Evolutionary conservation across 2,797 vertebrate species (phyloP).

Genomic region (Mycteria americana): DNA sequence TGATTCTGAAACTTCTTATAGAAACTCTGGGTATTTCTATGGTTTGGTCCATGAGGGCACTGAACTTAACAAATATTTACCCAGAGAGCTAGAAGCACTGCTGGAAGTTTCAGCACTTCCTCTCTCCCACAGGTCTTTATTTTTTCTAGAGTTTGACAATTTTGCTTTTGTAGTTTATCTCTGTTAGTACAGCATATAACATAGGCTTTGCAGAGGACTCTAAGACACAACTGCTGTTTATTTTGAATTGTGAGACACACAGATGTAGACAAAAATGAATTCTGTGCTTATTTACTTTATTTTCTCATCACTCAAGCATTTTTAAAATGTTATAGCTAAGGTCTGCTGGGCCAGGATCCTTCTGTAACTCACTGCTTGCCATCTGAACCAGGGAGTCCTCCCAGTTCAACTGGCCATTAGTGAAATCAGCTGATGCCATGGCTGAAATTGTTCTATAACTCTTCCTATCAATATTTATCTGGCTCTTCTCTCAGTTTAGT

Average conservation of each 20-base stretch:
- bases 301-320: not conserved
- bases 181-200: not conserved
- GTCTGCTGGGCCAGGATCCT: not conserved
- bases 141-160: not conserved
- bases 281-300: not conserved
- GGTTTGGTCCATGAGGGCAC: not conserved
- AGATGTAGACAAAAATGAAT: not conserved
- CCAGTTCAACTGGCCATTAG: not conserved
- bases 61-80: conserved; percentile 12
- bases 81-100: not conserved
- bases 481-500: not conserved
- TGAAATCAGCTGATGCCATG: not conserved
- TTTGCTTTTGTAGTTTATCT: conserved; percentile 13
- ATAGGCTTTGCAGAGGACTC: not conserved
- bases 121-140: conserved; percentile 12
- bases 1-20: conserved; percentile 6
- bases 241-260: not conserved
- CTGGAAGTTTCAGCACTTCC: conserved; percentile 11
- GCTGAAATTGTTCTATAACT: not conserved
- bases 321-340: not conserved
- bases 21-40: not conserved
- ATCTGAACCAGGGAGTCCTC: not conserved
- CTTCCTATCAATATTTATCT: not conserved
- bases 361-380: not conserved
- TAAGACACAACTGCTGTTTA: not conserved